Conservation (phyloP, 2,888 invertebrate species). For the Drosophila histrio region DNA sequence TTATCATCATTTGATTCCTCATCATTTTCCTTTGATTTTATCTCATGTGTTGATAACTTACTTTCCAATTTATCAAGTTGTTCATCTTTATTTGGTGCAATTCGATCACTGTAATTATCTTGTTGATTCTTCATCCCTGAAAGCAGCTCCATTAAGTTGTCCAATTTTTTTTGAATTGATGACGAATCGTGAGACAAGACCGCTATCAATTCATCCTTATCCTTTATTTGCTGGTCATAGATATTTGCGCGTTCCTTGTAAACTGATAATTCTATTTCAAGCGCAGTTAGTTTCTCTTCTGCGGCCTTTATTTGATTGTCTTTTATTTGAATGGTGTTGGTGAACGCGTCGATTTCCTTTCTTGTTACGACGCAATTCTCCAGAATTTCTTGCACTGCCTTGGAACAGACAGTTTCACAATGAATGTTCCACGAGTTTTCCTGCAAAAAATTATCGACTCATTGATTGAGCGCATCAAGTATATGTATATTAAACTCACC, state of each 20-base stretch:
- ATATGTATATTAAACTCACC: neutral
- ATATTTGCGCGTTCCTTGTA: neutral
- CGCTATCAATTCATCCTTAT: neutral
- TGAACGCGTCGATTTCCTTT: neutral
- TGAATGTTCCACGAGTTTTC: neutral
- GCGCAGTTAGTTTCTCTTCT: neutral
- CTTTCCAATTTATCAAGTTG: neutral
- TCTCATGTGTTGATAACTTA: neutral
- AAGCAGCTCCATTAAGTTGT: neutral
- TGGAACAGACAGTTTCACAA: neutral
- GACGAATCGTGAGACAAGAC: neutral
- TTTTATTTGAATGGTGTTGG: neutral
- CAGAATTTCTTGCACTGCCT: neutral
- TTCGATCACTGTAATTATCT: neutral
- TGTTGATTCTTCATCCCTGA: neutral
- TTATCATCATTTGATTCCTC: too few relatives aligned
- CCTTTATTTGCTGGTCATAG: neutral
- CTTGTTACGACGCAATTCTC: neutral
- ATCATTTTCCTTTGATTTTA: neutral
- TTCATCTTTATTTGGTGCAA: neutral
- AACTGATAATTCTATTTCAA: neutral
- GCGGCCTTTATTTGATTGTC: neutral
- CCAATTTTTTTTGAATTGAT: neutral
- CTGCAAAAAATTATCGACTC: neutral
- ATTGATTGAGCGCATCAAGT: neutral